Percentiles rank a stretch among this genome's conserved stretches.
These are phyloP conservation scores for Agapornis roseicollis DNA, from an alignment of 2,113 vertebrate species.

Conservation along the genomic window DNA sequence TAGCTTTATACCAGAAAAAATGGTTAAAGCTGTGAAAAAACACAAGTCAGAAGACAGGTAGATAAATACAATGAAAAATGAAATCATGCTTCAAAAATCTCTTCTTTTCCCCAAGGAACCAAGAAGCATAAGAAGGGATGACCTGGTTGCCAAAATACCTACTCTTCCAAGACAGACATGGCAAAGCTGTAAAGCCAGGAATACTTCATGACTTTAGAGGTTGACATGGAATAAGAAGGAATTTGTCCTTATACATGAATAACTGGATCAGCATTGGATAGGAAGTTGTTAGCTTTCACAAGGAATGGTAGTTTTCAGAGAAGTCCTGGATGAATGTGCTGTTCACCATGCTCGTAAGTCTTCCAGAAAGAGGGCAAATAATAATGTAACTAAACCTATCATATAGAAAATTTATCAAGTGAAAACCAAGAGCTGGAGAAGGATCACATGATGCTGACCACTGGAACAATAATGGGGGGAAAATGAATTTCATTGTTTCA, in stretches of 20 bases:
- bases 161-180: background rate
- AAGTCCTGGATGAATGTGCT: background rate
- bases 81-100: background rate
- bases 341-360: rapidly evolving
- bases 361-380: background rate
- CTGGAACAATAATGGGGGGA: background rate
- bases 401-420: background rate
- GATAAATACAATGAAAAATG: background rate
- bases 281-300: background rate
- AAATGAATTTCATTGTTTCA: background rate
- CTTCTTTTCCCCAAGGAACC: background rate
- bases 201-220: background rate
- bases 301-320: background rate
- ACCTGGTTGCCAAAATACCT: background rate
- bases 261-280: background rate
- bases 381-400: background rate
- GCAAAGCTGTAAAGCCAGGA: background rate
- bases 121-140: background rate
- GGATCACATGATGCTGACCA: background rate
- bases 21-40: background rate
- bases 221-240: background rate
- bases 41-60: background rate
- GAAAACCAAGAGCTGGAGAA: background rate
- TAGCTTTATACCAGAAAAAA: background rate
- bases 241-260: background rate